These are phyloP conservation scores for Cryptus viduatorius DNA, from an alignment of 2,888 invertebrate genomes.

Conservation along the genomic window DNA sequence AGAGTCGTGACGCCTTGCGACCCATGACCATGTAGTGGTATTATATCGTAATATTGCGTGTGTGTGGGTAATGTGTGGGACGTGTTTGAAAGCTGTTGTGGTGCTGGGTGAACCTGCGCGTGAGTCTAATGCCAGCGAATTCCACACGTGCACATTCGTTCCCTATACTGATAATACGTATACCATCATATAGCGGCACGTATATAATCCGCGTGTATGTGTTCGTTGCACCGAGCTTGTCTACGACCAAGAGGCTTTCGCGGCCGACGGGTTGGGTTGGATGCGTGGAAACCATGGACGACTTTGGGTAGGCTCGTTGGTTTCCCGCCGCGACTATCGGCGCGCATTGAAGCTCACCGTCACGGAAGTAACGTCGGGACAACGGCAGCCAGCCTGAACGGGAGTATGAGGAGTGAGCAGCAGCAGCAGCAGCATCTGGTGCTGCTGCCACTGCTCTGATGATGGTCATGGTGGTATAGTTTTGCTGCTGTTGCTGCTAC, in stretches of 20 bases:
- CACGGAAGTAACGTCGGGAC: conserved; percentile 85
- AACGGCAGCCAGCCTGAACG: conserved; percentile 81
- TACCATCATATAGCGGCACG: conserved; percentile 50
- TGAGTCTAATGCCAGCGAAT: conserved; percentile 52
- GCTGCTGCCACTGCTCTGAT: conserved; percentile 59
- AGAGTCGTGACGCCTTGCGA: conserved; percentile 55
- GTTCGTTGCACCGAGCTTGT: conserved; percentile 57
- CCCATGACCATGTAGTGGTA: conserved; percentile 38
- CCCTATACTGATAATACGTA: conserved; percentile 32
- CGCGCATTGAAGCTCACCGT: conserved; percentile 84
- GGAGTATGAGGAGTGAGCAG: conserved; percentile 75
- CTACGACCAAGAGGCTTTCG: conserved; percentile 52
- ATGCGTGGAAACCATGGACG: conserved; percentile 82
- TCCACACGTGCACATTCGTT: conserved; percentile 43
- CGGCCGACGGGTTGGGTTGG: conserved; percentile 77
- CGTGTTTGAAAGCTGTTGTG: conserved; percentile 57
- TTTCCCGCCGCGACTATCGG: conserved; percentile 84
- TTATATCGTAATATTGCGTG: conserved; percentile 44
- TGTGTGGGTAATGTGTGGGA: conserved; percentile 40
- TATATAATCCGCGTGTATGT: conserved; percentile 54
- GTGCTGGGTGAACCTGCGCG: conserved; percentile 61
- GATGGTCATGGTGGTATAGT: conserved; percentile 56
- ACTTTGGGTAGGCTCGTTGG: conserved; percentile 84
- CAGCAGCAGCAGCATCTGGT: conserved; percentile 57
- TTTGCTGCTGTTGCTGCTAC: conserved; percentile 9